phyloP scores from a whole-genome alignment of 2,113 vertebrate species.

The Erythrolamprus reginae region DNA sequence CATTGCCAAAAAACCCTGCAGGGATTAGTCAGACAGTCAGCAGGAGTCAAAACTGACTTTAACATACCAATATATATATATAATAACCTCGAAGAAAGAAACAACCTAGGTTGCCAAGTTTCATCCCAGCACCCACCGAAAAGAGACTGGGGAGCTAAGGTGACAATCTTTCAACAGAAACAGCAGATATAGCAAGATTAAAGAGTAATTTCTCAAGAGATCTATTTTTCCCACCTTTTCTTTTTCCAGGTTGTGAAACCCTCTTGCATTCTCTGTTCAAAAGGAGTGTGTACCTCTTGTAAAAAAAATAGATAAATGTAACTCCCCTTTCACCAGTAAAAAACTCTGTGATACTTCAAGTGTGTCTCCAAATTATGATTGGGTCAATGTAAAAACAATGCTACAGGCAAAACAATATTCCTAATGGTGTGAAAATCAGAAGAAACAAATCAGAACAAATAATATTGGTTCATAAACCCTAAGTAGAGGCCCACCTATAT shows the following conservation, averaged over 20 bases:
- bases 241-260: not conserved
- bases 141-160: not conserved
- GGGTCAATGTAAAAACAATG: not conserved
- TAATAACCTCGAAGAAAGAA: not conserved
- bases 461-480: not conserved
- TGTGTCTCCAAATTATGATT: not conserved
- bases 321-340: not conserved
- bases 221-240: not conserved
- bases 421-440: not conserved
- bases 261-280: not conserved
- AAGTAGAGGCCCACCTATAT: not conserved
- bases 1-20: not conserved
- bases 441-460: not conserved
- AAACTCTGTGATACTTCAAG: not conserved
- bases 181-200: not conserved
- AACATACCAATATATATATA: not conserved
- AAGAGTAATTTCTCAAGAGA: not conserved
- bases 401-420: not conserved
- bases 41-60: not conserved
- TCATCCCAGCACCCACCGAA: not conserved
- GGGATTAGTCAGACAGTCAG: not conserved
- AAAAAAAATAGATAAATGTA: not conserved
- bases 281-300: not conserved
- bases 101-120: not conserved
- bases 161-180: not conserved